A percentile compares a stretch with the other conserved stretches of the same genome.
These are phyloP conservation scores for Peromyscus attwateri DNA, from an alignment of 2,797 vertebrate species.

Conservation along the genomic window DNA sequence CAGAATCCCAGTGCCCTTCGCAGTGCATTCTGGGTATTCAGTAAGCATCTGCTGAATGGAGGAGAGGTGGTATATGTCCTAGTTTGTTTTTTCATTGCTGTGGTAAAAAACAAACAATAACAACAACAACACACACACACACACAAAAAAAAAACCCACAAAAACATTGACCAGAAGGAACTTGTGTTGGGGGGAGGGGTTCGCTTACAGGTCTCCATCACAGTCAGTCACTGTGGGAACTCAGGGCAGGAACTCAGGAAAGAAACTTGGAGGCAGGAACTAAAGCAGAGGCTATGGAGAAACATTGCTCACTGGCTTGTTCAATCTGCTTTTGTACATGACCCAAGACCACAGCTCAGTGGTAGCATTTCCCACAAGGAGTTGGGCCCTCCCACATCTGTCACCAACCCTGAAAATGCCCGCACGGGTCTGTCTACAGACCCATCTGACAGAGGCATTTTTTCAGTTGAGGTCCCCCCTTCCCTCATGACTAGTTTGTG, in stretches of 20 bases:
- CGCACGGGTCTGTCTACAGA: not conserved
- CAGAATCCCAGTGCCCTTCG: not conserved
- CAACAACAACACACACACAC: too few species aligned
- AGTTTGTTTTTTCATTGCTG: not conserved
- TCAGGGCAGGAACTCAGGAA: not conserved
- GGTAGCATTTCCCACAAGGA: not conserved
- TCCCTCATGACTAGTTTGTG: too few species aligned
- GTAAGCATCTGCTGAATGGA: not conserved
- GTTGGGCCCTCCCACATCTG: not conserved
- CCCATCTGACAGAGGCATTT: not conserved
- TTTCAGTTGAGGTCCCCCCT: not conserved
- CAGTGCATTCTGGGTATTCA: not conserved
- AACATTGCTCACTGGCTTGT: not conserved
- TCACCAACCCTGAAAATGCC: not conserved
- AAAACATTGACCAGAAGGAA: not conserved
- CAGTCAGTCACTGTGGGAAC: not conserved
- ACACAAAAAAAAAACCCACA: not conserved
- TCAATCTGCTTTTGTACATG: not conserved
- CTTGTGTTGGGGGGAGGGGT: not conserved
- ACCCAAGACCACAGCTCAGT: not conserved
- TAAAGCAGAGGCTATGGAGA: not conserved
- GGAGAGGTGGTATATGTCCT: not conserved
- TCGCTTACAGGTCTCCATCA: not conserved
- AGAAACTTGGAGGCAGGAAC: not conserved
- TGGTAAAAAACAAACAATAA: not conserved